Evolutionary conservation across 2,888 invertebrate species (phyloP).

Genomic region (Sphecodes monilicornis): DNA sequence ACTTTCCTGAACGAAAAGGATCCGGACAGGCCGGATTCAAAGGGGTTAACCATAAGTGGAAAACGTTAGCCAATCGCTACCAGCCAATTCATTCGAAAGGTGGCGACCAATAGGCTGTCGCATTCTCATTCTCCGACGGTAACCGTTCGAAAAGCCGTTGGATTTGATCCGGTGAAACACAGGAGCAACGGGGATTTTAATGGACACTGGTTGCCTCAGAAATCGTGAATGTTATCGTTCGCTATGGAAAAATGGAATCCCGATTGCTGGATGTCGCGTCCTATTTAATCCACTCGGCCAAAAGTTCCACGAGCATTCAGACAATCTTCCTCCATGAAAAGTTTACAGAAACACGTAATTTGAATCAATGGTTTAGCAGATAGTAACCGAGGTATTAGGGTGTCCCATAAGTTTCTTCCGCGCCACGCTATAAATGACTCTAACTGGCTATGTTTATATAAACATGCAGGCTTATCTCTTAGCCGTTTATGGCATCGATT

Average conservation of each 20-base stretch:
- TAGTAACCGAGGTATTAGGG: neutral
- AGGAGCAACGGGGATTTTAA: constrained; percentile 64
- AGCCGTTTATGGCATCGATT: too few species aligned
- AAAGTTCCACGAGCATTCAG: constrained; percentile 13
- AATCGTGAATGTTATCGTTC: constrained; percentile 39
- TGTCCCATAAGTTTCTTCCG: too few species aligned
- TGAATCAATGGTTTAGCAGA: neutral
- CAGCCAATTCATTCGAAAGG: constrained; percentile 58
- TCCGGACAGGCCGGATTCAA: constrained; percentile 24
- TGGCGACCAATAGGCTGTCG: constrained; percentile 62
- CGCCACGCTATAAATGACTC: too few species aligned
- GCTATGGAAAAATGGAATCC: constrained; percentile 52
- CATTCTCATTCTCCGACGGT: constrained; percentile 51
- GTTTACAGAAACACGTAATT: neutral
- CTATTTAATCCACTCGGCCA: constrained; percentile 39
- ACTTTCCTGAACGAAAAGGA: constrained; percentile 29
- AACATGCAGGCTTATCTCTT: too few species aligned
- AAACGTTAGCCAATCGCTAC: constrained; percentile 60
- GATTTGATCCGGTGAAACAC: constrained; percentile 66
- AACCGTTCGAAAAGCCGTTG: constrained; percentile 64
- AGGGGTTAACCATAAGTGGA: constrained; percentile 38
- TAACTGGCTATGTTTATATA: too few species aligned
- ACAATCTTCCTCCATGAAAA: neutral
- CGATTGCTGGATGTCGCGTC: constrained; percentile 21
- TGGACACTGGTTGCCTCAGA: constrained; percentile 48